Base-by-base conservation (phyloP, 2,888 invertebrate genomes). In the Pheosia gnoma region DNA sequence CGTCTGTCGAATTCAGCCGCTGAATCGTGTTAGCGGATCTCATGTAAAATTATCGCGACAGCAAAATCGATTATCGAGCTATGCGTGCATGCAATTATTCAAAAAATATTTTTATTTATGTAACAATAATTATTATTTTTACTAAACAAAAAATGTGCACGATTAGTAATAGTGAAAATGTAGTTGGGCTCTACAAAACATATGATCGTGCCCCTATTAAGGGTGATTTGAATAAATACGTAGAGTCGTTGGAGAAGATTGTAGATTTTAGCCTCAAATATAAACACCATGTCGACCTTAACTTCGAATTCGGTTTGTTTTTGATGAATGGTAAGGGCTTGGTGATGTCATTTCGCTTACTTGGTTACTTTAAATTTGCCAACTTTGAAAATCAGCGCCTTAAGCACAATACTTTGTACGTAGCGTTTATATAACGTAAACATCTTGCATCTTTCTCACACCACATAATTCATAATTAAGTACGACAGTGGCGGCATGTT, bases 231-330 rank as follows among this genome's bases (percentile, higher is more conserved):
- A 54, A 67, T 0, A 57, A 61, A 41, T 89, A 85, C 71, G 57
- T 84, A 52, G 60, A 64, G 25, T 67, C 79, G 4, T 65, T 90
- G 57, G 72, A 79, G 61, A 73, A 65, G 54, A 65, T 82, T 10
- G 60, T 82, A 13, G 65, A 77, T 8, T 89, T 82, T 75, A 74
- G 69, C 59, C 8, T 58, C 11, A 62, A 63, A 13, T 66, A 84
- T 66, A 77, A 73, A 66, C 38, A 75, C 56, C 72, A 80, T 43
- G 63, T 87, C 51, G 85, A 90, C 74, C 57, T 83, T 10, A 81
- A 83, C 70, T 74, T 83, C 41, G 76, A 67, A 10, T 86, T 86
- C 55, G 90, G 88, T 49, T 65, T 90, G 60, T 87, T 89, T 75
- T 63, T 90, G 45, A 64, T 78, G 0, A 82, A 82, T 36, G 88